Conservation (phyloP, 2,113 vertebrate genomes). For the Peromyscus maniculatus region DNA sequence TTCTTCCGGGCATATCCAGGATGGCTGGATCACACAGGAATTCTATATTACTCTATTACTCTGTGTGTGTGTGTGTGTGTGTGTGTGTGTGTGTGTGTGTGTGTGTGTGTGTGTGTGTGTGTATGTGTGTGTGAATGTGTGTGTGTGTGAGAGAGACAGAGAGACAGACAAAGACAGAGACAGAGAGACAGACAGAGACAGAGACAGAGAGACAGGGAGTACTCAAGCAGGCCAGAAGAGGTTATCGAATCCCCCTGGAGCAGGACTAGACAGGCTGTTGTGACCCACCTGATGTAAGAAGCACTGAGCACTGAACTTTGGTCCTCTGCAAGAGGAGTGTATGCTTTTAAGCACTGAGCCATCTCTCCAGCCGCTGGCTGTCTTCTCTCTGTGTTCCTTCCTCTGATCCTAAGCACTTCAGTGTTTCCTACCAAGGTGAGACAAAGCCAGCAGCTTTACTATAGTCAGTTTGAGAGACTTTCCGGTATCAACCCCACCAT, state of each 20-base stretch:
- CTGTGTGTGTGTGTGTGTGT: neutral
- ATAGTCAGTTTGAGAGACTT: neutral
- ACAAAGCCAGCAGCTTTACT: neutral
- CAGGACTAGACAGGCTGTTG: neutral
- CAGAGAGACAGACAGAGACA: too few relatives aligned
- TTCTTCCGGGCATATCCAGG: constrained; percentile 13
- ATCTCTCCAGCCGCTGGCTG: neutral
- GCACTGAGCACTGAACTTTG: neutral
- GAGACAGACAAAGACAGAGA: too few relatives aligned
- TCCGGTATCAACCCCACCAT: neutral
- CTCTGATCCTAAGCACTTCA: neutral
- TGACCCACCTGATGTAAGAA: neutral
- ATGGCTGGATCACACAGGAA: neutral
- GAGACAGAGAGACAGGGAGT: too few relatives aligned
- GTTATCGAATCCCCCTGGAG: too few relatives aligned
- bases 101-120: neutral
- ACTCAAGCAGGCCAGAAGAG: too few relatives aligned
- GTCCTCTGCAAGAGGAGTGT: neutral
- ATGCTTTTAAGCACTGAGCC: neutral
- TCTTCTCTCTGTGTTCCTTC: neutral
- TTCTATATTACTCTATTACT: neutral
- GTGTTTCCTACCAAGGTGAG: neutral
- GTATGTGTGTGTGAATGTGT: too few relatives aligned
- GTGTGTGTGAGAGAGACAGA: neutral
- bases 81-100: neutral